phyloP scores from a whole-genome alignment of 2,888 invertebrate species.

The Oscheius sp. region DNA sequence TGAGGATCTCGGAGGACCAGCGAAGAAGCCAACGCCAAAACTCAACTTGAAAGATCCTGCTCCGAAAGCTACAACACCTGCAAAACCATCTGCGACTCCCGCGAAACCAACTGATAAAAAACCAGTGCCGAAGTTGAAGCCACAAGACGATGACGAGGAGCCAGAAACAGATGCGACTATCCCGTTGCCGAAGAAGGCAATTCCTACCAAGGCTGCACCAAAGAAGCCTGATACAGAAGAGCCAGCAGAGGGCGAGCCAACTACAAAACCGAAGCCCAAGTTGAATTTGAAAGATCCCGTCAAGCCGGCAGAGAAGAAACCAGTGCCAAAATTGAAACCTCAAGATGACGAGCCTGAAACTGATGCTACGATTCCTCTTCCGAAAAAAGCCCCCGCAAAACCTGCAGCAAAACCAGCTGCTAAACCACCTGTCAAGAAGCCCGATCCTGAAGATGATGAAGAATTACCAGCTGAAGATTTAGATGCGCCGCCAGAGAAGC shows the following conservation, averaged over 20 bases:
- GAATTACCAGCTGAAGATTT: conserved; percentile 49
- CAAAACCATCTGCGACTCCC: conserved; percentile 27
- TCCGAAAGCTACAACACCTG: conserved; percentile 29
- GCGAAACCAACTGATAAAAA: conserved; percentile 36
- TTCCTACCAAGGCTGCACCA: conserved; percentile 7
- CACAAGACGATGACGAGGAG: conserved; percentile 36
- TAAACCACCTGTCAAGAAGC: conserved; percentile 37
- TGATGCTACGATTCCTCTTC: conserved; percentile 38
- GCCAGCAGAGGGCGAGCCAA: conserved; percentile 24
- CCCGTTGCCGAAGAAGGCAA: conserved; percentile 39
- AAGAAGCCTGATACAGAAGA: conserved; percentile 31
- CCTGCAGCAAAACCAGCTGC: conserved; percentile 23
- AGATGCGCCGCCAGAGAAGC: conserved; percentile 30
- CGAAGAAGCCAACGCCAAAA: conserved; percentile 39
- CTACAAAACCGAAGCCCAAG: conserved; percentile 15
- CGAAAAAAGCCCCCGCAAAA: conserved; percentile 27
- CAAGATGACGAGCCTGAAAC: conserved; percentile 40
- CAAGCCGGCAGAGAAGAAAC: conserved; percentile 14
- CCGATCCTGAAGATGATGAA: conserved; percentile 42
- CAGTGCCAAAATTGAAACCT: conserved; percentile 39
- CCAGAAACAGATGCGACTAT: conserved; percentile 40
- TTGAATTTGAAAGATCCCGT: conserved; percentile 8
- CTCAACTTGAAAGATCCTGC: conserved; percentile 32
- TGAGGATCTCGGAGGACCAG: conserved; percentile 40
- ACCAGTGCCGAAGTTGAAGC: conserved; percentile 31